phyloP scores from a whole-genome alignment of 2,888 invertebrate species.

The Dryobotodes eremita region DNA sequence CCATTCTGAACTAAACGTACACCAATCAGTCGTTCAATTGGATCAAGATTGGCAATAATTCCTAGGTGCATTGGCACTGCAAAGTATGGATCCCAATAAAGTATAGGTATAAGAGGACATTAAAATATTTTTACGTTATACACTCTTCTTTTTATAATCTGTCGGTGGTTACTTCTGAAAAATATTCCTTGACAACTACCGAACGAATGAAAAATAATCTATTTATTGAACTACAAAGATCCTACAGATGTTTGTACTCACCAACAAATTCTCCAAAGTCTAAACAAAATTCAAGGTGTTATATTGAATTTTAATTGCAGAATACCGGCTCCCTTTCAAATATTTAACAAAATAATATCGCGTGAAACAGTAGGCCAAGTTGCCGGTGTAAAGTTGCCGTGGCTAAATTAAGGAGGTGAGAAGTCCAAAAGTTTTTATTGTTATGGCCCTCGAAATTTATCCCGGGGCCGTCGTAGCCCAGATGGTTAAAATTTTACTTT shows the following conservation, averaged over 20 bases:
- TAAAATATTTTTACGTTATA: neutral
- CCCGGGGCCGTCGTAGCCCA: conserved; percentile 68
- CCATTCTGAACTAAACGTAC: neutral
- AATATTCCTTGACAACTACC: neutral
- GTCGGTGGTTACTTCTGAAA: neutral
- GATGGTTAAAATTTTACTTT: conserved; percentile 78
- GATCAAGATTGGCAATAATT: no score
- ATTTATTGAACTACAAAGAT: conserved; percentile 26
- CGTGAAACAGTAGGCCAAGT: conserved; percentile 64
- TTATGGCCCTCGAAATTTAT: conserved; percentile 75
- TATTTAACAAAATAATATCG: conserved; percentile 70
- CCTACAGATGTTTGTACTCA: conserved; percentile 34
- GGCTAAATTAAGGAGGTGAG: conserved; percentile 79
- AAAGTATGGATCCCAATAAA: neutral
- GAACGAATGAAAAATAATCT: conserved; percentile 5
- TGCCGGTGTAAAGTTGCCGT: conserved; percentile 67
- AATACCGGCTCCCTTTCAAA: conserved; percentile 62
- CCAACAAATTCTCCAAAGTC: conserved; percentile 13
- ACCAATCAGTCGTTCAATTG: neutral
- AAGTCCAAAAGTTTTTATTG: conserved; percentile 82
- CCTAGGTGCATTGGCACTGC: neutral
- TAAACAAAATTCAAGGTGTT: conserved; percentile 53
- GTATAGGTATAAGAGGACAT: neutral
- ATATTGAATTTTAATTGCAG: conserved; percentile 66
- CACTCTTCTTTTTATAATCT: neutral